Evolutionary conservation across 2,888 invertebrate species (phyloP), one percentile per base, ranked within the genome.

Genomic region (Melolontha melolontha): DNA sequence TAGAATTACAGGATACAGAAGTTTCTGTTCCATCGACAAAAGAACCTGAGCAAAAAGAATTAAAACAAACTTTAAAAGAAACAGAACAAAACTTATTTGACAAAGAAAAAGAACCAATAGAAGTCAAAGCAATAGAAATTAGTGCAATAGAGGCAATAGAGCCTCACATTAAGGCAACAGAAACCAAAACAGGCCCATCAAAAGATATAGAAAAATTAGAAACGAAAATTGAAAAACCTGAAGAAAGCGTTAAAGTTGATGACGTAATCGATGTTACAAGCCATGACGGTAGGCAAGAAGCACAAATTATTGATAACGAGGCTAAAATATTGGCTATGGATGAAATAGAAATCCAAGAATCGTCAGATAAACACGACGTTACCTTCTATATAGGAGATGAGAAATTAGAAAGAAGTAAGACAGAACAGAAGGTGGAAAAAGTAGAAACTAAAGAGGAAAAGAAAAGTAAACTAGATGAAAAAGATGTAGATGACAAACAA

Each of bases 351-450:
- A 5, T 52, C n/a, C 29, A 34, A 34, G 14, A 34, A 52, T 14
- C 29, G 12, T 5, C 34, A 29, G 54, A 59, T 17, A 27, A 6
- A 14, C 44, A 44, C 27, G 59, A 59, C 8, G 59, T 59, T 10
- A 59, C 59, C 5, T 59, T 59, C 11, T 59, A 59, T 29, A 59
- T 59, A 27, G 59, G 59, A 29, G 59, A 59, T 14, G 14, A 59
- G n/a, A 59, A 59, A 14, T 12, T 59, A 59, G 59, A 59, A 14
- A 59, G 44, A 34, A 44, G 44, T 22, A 72, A 54, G 55, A 67
- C 67, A 54, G 70, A 71, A 42, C 64, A 72, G 65, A 70, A 62
- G 7, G 50, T 64, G 5, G 71, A 73, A 67, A 27, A 73, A 40
- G 17, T 66, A 7, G 64, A 63, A 16, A 11, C 41, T 1, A 64